Conservation (phyloP, 1,140 invertebrate genomes). For the Phenacoccus solenopsis region DNA sequence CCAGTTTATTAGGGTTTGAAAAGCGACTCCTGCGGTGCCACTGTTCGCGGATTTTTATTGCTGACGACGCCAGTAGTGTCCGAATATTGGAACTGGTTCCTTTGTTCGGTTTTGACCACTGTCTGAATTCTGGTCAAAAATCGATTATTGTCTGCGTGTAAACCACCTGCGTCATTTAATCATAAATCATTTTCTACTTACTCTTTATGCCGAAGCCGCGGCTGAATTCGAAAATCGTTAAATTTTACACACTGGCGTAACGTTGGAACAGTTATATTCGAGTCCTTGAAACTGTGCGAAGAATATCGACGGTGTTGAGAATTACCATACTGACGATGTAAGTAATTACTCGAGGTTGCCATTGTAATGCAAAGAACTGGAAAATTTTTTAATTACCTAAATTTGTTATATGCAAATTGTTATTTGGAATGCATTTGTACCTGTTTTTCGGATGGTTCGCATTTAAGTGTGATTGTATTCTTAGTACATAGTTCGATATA, state of each 20-base stretch:
- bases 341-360: no score
- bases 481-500: background rate
- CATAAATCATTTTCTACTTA: background rate
- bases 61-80: background rate
- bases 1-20: background rate
- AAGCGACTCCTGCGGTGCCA: background rate
- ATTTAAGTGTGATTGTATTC: background rate
- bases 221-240: background rate
- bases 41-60: background rate
- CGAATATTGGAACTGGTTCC: background rate
- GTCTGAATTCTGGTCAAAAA: background rate
- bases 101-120: background rate
- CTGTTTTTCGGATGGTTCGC: background rate
- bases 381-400: background rate
- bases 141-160: background rate
- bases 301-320: no score
- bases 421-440: background rate
- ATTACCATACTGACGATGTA: no score
- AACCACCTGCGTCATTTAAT: background rate
- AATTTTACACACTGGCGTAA: background rate
- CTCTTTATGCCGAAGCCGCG: background rate
- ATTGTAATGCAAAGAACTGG: background rate
- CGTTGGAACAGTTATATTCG: no score
- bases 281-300: no score
- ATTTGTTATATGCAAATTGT: background rate